Evolutionary conservation across 2,113 vertebrate genomes (phyloP), one percentile per base, ranked within the genome.

Genomic region (Larimichthys crocea): DNA sequence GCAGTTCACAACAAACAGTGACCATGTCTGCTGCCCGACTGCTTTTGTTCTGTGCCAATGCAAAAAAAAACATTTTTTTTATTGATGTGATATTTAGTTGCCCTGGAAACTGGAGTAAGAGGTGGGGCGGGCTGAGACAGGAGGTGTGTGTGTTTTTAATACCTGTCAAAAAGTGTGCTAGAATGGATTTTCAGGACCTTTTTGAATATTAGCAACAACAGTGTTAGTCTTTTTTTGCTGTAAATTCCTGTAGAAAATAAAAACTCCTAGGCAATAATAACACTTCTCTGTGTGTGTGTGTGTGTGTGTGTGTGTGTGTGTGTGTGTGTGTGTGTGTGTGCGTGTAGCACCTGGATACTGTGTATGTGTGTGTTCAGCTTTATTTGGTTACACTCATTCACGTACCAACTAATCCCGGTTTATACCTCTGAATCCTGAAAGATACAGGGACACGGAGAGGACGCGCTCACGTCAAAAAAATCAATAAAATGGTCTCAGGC

Each of bases 91-190:
- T 67, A 48, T 74, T 71, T 1, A 35, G 76, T 83, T 78, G 60
- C 60, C 72, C 24, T 67, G 60, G 19, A 65, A 69, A 78, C 76
- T 40, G 29, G 49, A 60, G 71, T 22, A 16, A 29, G 44, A 49
- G 71, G 46, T 0, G 4, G 63, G 49, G 20, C 31, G 22, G 44
- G 70, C 72, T 64, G 50, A 53, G 35, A 52, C 42, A 2, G 57
- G 70, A 72, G 11, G 62, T n/a, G 44, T 40, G 76, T 80, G 85
- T 87, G 73, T 84, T 90, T 91, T 88, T 84, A 87, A 82, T 88
- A 92, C 81, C 80, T 86, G 85, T 85, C 76, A 68, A 82, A 76
- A 77, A 73, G 72, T 86, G 88, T 82, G 79, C 75, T 87, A 84
- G 80, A 89, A 31, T 68, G 79, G 64, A 80, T 86, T 87, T 83